Evolutionary conservation across 1,140 invertebrate genomes (phyloP).

Genomic region (Brachionus calyciflorus): DNA sequence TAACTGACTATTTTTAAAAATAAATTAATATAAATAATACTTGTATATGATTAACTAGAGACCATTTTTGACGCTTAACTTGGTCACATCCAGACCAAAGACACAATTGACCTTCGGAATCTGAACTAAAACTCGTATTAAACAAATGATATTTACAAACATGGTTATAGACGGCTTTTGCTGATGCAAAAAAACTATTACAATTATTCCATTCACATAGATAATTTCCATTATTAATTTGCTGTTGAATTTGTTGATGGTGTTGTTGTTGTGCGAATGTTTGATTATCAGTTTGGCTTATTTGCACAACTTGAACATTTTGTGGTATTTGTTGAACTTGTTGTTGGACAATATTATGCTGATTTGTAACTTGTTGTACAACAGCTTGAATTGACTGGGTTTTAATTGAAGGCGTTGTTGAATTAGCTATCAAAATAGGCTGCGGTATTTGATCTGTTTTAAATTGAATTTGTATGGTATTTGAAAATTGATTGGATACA

Average conservation of each 20-base stretch:
- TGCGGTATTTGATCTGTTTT: not conserved
- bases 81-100: slow-evolving; percentile 60
- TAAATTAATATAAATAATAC: slow-evolving; percentile 51
- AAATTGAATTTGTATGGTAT: slow-evolving; percentile 15
- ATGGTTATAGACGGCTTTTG: slow-evolving; percentile 55
- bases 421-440: not conserved
- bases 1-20: no score
- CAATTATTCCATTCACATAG: slow-evolving; percentile 59
- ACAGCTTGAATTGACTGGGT: not conserved
- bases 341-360: not conserved
- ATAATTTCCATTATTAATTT: slow-evolving; percentile 46
- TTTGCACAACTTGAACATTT: not conserved
- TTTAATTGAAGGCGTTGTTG: not conserved
- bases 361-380: not conserved
- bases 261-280: no score
- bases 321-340: not conserved
- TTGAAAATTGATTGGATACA: slow-evolving; percentile 13
- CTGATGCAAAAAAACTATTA: slow-evolving; percentile 55
- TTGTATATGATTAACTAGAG: slow-evolving; percentile 58
- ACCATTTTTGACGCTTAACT: slow-evolving; percentile 56
- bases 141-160: slow-evolving; percentile 52
- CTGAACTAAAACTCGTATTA: not conserved
- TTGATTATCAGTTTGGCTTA: not conserved
- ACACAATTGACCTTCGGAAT: slow-evolving; percentile 53
- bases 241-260: no score